Conservation (phyloP, 2,888 invertebrate genomes). For the Bedellia somnulentella region DNA sequence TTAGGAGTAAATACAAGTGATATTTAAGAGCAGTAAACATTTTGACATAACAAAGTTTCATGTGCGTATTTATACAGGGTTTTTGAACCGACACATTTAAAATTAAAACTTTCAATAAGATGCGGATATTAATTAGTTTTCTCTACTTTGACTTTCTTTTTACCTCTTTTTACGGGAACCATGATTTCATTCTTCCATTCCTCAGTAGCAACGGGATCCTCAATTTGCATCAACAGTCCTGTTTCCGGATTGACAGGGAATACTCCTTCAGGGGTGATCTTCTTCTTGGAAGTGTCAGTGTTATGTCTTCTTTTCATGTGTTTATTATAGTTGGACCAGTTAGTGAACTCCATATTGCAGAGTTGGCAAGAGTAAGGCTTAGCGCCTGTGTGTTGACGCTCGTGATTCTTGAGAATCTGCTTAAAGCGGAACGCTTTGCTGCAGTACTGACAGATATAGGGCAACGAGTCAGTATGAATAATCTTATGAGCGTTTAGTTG, state of each 20-base stretch:
- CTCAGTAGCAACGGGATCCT: constrained; percentile 29
- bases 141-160: constrained; percentile 13
- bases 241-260: constrained; percentile 46
- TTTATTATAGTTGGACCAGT: constrained; percentile 83
- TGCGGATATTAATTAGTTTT: no score
- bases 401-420: constrained; percentile 72
- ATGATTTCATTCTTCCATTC: constrained; percentile 49
- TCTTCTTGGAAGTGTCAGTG: constrained; percentile 44
- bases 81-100: not conserved
- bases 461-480: constrained; percentile 78
- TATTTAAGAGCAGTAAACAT: no score
- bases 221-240: constrained; percentile 33
- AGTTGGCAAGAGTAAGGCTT: constrained; percentile 73
- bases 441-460: constrained; percentile 74
- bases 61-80: no score
- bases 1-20: no score
- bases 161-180: constrained; percentile 41
- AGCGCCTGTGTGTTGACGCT: constrained; percentile 70
- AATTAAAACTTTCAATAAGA: not conserved
- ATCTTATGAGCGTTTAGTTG: constrained; percentile 74
- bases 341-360: constrained; percentile 73
- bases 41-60: no score
- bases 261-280: constrained; percentile 57
- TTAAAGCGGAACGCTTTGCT: constrained; percentile 76
- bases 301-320: constrained; percentile 78